phyloP scores from a whole-genome alignment of 2,113 vertebrate species.

The Glareola pratincola region DNA sequence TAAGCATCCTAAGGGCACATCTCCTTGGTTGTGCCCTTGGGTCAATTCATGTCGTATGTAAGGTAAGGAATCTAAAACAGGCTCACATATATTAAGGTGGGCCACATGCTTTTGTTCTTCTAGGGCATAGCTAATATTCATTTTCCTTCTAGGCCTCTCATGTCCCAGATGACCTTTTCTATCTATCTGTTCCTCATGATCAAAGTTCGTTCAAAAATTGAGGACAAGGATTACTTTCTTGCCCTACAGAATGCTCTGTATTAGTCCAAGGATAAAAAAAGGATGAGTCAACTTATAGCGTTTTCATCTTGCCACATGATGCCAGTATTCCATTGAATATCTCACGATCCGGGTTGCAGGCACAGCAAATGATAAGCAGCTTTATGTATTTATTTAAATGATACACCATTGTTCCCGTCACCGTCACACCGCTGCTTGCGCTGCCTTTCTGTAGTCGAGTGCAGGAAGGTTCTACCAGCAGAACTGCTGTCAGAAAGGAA shows the following conservation, averaged over 20 bases:
- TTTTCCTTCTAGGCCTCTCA: neutral
- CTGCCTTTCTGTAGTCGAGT: neutral
- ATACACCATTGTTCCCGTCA: neutral
- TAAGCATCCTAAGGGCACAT: neutral
- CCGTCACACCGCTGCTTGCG: fast-evolving
- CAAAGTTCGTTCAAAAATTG: neutral
- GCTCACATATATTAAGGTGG: neutral
- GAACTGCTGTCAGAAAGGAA: neutral
- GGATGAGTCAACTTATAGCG: neutral
- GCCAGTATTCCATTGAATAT: constrained; percentile 10
- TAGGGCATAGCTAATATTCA: neutral
- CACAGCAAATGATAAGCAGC: neutral
- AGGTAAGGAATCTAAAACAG: neutral
- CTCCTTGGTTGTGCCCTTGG: neutral
- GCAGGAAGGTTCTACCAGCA: neutral
- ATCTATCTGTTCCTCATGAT: neutral
- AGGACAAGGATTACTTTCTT: neutral
- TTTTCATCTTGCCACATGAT: neutral
- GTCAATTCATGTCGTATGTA: neutral
- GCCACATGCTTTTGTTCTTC: neutral
- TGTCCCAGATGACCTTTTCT: neutral
- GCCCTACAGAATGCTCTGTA: neutral
- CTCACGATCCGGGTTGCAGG: neutral
- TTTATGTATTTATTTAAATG: neutral
- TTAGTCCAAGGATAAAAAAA: neutral